Evolutionary conservation across 2,888 invertebrate species (phyloP).

Genomic region (Lasioglossum lativentre): DNA sequence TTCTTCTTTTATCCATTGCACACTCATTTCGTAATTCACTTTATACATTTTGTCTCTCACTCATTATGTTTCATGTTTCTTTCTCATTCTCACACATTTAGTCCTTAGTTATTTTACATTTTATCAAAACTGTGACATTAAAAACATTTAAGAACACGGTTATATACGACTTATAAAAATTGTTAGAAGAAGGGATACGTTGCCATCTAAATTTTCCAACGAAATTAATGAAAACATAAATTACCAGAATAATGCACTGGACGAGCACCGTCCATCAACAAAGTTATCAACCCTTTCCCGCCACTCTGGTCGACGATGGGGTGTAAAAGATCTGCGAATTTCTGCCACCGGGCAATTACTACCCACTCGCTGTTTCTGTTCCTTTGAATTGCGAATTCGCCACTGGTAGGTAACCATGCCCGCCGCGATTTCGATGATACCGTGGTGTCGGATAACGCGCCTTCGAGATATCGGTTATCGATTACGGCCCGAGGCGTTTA

Average conservation of each 20-base stretch:
- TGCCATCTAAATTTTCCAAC: background rate
- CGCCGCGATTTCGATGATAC: slow-evolving; percentile 50
- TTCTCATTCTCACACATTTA: no score
- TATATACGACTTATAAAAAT: background rate
- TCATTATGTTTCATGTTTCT: no score
- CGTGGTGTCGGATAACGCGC: slow-evolving; percentile 50
- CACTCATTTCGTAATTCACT: no score
- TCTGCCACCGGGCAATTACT: slow-evolving; percentile 56
- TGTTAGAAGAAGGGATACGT: background rate
- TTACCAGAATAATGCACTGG: background rate
- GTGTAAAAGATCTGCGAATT: slow-evolving; percentile 37
- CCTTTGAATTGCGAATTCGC: slow-evolving; percentile 44
- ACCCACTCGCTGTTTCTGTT: slow-evolving; percentile 1
- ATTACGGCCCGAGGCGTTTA: slow-evolving; percentile 66
- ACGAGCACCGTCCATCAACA: background rate
- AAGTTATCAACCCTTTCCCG: background rate
- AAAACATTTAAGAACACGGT: no score
- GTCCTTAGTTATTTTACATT: no score
- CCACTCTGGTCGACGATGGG: background rate
- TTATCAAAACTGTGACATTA: no score
- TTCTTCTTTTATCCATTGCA: no score
- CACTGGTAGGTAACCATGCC: slow-evolving; percentile 15
- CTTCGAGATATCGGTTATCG: slow-evolving; percentile 72
- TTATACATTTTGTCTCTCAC: no score
- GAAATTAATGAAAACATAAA: background rate